Base-by-base conservation (phyloP, 2,113 vertebrate species). In the Ibidorhyncha struthersii region DNA sequence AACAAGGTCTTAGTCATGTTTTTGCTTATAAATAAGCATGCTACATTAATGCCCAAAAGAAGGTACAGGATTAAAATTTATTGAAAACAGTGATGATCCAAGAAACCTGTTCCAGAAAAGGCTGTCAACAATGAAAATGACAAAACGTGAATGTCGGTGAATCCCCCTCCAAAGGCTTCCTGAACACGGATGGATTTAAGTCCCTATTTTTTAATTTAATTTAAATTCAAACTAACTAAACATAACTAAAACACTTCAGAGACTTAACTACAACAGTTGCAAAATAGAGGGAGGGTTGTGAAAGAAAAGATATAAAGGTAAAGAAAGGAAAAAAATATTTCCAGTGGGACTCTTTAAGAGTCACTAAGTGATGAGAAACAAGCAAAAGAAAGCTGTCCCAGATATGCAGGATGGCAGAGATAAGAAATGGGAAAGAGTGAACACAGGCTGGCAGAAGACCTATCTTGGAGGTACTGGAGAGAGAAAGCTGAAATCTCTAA, bases 361-460 rank as follows among this genome's bases (percentile, higher is more conserved):
- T 29, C 25, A 62, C 17, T 41, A 56, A 82, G 12, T 38, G 47
- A 74, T 43, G 45, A 72, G 30, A 90, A 76, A 55, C 16, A 52
- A 82, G 18, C 23, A 79, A 50, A 82, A 19, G 41, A 50, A 88
- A 93, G 32, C 49, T 53, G 49, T 47, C 66, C 27, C 47, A 69
- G 47, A 56, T 40, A 80, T 2, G 14, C 41, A n/a, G 6, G 22
- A 32, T 27, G 32, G 40, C 52, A 49, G 45, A 80, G 25, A 41
- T 6, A 30, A 61, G 10, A 58, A 80, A 25, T 5, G 8, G 8
- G 26, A 55, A 7, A 26, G 32, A 20, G 7, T 2, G 3, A 23
- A 49, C 0, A 2, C 9, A 38, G 59, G 30, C 65, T 56, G 34
- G 36, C 49, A 92, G 29, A 52, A 38, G 26, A n/a, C 0, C 0